phyloP scores from a whole-genome alignment of 2,888 invertebrate genomes.

The Catocala fraxini region DNA sequence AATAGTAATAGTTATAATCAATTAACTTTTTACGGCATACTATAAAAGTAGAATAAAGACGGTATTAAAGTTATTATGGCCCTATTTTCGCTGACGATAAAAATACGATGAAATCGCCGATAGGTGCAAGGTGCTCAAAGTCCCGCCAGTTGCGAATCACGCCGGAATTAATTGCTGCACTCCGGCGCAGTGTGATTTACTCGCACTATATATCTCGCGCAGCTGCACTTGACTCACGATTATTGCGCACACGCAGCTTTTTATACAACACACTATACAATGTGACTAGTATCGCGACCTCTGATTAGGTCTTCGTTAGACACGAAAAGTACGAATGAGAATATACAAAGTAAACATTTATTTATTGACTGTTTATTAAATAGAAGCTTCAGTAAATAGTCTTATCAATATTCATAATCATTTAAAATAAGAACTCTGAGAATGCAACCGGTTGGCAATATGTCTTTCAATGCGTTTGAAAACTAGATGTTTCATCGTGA shows the following conservation, averaged over 20 bases:
- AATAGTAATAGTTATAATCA: constrained; percentile 10
- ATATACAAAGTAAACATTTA: too few relatives aligned
- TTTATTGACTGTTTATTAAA: too few relatives aligned
- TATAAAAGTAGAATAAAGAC: constrained; percentile 4
- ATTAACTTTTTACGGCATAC: constrained; percentile 7
- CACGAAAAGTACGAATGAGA: too few relatives aligned
- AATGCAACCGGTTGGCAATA: constrained; percentile 13
- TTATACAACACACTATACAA: constrained; percentile 33
- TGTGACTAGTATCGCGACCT: constrained; percentile 28
- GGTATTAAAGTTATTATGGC: constrained; percentile 1
- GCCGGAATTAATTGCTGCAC: constrained; percentile 74
- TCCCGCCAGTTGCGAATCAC: constrained; percentile 58
- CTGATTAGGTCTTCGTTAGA: constrained; percentile 11
- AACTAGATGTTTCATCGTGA: constrained; percentile 21
- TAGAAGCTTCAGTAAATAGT: neutral
- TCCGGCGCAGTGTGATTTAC: constrained; percentile 76
- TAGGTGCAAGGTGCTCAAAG: constrained; percentile 50
- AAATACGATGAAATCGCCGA: constrained; percentile 25
- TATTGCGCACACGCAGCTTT: constrained; percentile 53
- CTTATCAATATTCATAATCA: constrained; percentile 1
- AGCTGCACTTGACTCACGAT: constrained; percentile 82
- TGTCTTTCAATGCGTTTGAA: constrained; percentile 17
- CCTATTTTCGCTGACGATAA: constrained; percentile 15
- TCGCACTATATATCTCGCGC: constrained; percentile 68
- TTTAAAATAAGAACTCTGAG: neutral